These are phyloP conservation scores for Clitarchus hookeri DNA, from an alignment of 2,888 invertebrate species.

Conservation along the genomic window DNA sequence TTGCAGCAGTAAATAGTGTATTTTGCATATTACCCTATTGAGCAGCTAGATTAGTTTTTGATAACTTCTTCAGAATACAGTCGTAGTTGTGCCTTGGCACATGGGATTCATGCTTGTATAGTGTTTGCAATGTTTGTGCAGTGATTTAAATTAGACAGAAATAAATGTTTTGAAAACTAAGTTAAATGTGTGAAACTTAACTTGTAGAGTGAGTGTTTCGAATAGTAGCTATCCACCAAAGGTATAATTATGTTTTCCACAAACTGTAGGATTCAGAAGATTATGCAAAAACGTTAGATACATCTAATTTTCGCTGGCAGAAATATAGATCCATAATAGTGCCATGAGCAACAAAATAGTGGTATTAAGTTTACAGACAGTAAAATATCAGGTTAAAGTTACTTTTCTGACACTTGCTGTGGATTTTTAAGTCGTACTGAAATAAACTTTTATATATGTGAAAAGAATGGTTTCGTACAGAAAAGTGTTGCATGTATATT, in stretches of 20 bases:
- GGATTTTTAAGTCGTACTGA: too few relatives aligned
- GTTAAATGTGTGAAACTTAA: not conserved
- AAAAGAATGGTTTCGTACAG: not conserved
- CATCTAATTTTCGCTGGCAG: not conserved
- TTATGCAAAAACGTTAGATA: not conserved
- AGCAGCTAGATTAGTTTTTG: too few relatives aligned
- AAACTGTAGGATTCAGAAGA: not conserved
- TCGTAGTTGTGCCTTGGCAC: too few relatives aligned
- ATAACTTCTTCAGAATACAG: too few relatives aligned
- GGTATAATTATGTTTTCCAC: not conserved
- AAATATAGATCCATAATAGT: not conserved
- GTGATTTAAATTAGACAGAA: not conserved
- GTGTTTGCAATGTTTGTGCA: not conserved
- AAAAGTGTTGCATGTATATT: constrained; percentile 9
- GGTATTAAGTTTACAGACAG: not conserved
- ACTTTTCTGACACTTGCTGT: too few relatives aligned
- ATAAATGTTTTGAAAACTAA: not conserved
- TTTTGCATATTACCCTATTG: too few relatives aligned
- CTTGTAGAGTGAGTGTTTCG: not conserved
- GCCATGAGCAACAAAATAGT: not conserved
- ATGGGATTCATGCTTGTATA: too few relatives aligned
- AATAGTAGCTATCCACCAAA: not conserved
- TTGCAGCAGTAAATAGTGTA: too few relatives aligned
- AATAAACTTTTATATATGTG: not conserved
- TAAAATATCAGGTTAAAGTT: not conserved